Evolutionary conservation across 2,888 invertebrate genomes (phyloP).

Genomic region (Orthonychiurus folsomi): DNA sequence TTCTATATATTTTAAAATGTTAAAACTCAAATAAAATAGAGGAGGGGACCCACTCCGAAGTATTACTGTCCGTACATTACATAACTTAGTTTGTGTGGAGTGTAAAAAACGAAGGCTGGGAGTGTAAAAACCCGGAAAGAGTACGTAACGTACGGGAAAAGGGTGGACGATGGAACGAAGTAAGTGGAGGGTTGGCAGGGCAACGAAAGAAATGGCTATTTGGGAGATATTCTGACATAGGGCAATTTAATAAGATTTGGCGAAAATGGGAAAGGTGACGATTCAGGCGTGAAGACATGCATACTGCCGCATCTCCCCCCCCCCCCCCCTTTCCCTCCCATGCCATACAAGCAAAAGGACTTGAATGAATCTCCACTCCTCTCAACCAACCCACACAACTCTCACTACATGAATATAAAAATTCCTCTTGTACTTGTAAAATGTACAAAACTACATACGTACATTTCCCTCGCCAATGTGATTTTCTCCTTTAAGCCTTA

Average conservation of each 20-base stretch:
- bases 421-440: conserved; percentile 22
- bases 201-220: conserved; percentile 41
- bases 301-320: conserved; percentile 15
- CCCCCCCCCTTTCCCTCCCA: conserved; percentile 16
- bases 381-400: conserved; percentile 1
- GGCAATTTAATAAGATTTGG: conserved; percentile 43
- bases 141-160: too few relatives aligned
- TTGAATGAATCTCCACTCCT: conserved; percentile 12
- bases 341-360: conserved; percentile 5
- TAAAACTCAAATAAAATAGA: too few relatives aligned
- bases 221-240: conserved; percentile 41
- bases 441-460: conserved; percentile 15
- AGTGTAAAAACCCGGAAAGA: too few relatives aligned
- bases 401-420: conserved; percentile 5
- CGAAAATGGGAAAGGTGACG: conserved; percentile 42
- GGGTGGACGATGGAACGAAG: too few relatives aligned
- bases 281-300: conserved; percentile 41
- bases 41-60: too few relatives aligned
- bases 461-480: conserved; percentile 18
- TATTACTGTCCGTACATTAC: too few relatives aligned
- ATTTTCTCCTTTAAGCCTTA: conserved; percentile 18
- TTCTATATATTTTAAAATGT: too few relatives aligned
- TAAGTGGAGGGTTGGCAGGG: conserved; percentile 34
- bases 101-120: too few relatives aligned
- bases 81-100: too few relatives aligned